Evolutionary conservation across 2,888 invertebrate species (phyloP).

Genomic region (Merodon equestris): DNA sequence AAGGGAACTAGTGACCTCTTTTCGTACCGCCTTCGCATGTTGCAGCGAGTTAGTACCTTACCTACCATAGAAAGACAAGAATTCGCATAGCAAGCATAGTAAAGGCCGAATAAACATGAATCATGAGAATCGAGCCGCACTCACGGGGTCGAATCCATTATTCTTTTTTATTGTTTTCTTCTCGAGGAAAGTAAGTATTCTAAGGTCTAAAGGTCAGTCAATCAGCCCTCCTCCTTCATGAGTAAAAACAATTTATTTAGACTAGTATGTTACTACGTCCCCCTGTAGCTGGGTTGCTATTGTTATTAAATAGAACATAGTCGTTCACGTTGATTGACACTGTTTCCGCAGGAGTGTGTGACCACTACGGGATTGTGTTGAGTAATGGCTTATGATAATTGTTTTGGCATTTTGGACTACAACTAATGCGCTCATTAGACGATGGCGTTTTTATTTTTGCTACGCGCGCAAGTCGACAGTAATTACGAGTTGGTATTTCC

Average conservation of each 20-base stretch:
- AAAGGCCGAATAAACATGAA: constrained; percentile 13
- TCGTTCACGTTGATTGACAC: constrained; percentile 25
- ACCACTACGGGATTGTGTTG: not conserved
- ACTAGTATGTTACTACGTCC: not conserved
- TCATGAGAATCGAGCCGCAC: not conserved
- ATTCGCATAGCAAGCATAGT: constrained; percentile 1
- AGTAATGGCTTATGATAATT: no score
- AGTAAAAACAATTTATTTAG: not conserved
- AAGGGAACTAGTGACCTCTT: constrained; percentile 8
- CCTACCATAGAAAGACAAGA: not conserved
- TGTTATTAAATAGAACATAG: constrained; percentile 27
- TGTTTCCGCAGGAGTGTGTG: not conserved
- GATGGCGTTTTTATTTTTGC: not conserved
- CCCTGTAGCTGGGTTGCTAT: not conserved
- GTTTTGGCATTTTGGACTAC: not conserved
- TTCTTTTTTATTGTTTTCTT: no score
- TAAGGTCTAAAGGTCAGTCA: constrained; percentile 12
- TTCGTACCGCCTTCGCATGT: constrained; percentile 5
- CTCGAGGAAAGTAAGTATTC: not conserved
- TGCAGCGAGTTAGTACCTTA: constrained; percentile 16
- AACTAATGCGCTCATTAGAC: constrained; percentile 11
- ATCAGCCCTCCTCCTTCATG: not conserved
- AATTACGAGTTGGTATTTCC: constrained; percentile 15
- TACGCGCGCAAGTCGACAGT: not conserved
- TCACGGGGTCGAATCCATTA: constrained; percentile 9